phyloP scores from a whole-genome alignment of 1,140 invertebrate species.

The Saccostrea glomerata region DNA sequence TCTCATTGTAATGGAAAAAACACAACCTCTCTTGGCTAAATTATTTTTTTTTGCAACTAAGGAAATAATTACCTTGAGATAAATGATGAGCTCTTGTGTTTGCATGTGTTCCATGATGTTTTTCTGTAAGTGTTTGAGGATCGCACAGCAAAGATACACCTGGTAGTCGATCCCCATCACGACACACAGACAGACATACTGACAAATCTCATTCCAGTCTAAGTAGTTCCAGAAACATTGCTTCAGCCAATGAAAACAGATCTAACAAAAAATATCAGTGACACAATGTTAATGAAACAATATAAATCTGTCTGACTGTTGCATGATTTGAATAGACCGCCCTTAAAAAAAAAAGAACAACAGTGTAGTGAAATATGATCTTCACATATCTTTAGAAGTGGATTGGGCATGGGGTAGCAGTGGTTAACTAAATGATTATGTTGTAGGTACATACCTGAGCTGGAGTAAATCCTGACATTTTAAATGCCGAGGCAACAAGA shows the following conservation, averaged over 20 bases:
- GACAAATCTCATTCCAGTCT: conserved; percentile 80
- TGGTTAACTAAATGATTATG: no score
- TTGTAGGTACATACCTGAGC: conserved; percentile 75
- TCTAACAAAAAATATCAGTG: conserved; percentile 61
- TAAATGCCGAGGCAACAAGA: conserved; percentile 77
- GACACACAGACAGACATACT: conserved; percentile 77
- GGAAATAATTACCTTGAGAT: no score
- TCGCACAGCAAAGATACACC: conserved; percentile 80
- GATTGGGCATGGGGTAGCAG: no score
- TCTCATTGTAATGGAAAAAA: no score
- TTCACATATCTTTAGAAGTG: no score
- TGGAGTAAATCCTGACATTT: conserved; percentile 78
- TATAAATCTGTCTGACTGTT: no score
- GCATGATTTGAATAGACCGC: no score
- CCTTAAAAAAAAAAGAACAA: no score
- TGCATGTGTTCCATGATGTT: conserved; percentile 75
- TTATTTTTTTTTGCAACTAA: no score
- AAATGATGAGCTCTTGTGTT: conserved; percentile 74
- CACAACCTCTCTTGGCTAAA: no score
- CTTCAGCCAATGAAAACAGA: conserved; percentile 79
- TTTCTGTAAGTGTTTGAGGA: conserved; percentile 77
- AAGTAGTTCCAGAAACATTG: conserved; percentile 81
- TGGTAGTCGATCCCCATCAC: conserved; percentile 79
- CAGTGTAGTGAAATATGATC: no score
- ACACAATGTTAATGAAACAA: no score